Percentiles rank a stretch among this genome's conserved stretches.
These are phyloP conservation scores for Myotis davidii DNA, from an alignment of 2,113 vertebrate species.

Conservation along the genomic window DNA sequence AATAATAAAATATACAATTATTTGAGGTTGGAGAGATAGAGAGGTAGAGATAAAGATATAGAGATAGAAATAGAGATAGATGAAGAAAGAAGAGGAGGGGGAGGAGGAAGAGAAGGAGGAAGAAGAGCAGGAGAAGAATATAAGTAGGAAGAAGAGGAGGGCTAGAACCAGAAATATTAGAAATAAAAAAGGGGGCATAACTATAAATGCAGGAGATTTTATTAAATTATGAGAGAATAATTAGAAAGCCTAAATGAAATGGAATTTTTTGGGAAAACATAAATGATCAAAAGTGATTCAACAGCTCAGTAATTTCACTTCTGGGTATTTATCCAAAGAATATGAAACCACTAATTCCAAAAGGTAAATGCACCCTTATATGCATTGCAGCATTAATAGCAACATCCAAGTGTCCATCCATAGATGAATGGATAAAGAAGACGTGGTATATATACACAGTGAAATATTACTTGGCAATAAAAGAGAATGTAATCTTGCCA, in stretches of 20 bases:
- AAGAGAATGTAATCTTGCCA: not conserved
- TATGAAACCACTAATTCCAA: not conserved
- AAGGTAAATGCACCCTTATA: not conserved
- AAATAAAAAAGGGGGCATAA: not conserved
- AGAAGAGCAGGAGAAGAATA: no score
- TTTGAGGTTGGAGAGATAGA: not conserved
- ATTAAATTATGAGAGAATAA: constrained; percentile 1
- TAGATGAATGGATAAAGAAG: not conserved
- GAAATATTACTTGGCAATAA: not conserved
- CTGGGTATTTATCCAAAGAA: not conserved
- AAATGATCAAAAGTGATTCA: not conserved
- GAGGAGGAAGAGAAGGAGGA: not conserved
- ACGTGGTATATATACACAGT: not conserved
- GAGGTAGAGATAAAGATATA: not conserved
- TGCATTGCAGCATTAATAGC: not conserved
- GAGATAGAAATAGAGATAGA: not conserved
- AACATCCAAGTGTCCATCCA: not conserved
- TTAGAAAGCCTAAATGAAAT: not conserved
- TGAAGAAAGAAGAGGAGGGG: not conserved
- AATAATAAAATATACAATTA: not conserved
- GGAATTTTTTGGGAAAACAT: not conserved
- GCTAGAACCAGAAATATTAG: not conserved
- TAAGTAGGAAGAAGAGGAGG: not conserved
- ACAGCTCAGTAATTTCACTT: not conserved
- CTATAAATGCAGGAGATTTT: not conserved